Conservation (phyloP, 2,113 vertebrate genomes). For the Paramormyrops kingsleyae region DNA sequence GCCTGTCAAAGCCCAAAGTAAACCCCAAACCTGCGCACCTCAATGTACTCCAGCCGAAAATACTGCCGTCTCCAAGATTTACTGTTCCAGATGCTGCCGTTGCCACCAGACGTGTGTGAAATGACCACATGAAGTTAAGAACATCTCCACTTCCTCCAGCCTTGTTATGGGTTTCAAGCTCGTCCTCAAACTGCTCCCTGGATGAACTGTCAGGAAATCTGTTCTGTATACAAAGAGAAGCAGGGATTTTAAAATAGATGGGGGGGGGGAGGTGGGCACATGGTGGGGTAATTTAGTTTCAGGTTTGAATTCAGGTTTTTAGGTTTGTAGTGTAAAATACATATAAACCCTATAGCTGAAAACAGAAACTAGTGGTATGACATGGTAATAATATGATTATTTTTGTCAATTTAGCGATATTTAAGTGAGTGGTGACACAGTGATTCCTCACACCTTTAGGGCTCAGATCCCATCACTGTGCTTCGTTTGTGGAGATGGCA, state of each 20-base stretch:
- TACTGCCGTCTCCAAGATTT: background rate
- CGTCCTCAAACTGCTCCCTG: background rate
- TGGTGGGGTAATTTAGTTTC: background rate
- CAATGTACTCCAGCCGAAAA: background rate
- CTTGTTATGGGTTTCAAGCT: background rate
- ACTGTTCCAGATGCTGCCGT: background rate
- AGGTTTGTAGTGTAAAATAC: background rate
- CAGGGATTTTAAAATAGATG: background rate
- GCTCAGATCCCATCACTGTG: background rate
- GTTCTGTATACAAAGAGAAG: background rate
- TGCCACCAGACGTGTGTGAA: background rate
- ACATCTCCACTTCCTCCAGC: background rate
- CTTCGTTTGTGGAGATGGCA: background rate
- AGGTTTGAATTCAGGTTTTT: background rate
- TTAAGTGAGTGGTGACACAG: background rate
- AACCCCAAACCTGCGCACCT: background rate
- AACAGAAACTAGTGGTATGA: background rate
- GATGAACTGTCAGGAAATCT: conserved; percentile 5
- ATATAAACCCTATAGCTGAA: background rate
- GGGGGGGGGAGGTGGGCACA: background rate
- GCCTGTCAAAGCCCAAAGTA: background rate
- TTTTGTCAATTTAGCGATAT: background rate
- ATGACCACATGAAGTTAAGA: background rate
- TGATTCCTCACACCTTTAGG: background rate
- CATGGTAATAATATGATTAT: background rate